A percentile compares a stretch with the other conserved stretches of the same genome.
phyloP scores from a whole-genome alignment of 1,140 invertebrate species.

The Drosophila littoralis region DNA sequence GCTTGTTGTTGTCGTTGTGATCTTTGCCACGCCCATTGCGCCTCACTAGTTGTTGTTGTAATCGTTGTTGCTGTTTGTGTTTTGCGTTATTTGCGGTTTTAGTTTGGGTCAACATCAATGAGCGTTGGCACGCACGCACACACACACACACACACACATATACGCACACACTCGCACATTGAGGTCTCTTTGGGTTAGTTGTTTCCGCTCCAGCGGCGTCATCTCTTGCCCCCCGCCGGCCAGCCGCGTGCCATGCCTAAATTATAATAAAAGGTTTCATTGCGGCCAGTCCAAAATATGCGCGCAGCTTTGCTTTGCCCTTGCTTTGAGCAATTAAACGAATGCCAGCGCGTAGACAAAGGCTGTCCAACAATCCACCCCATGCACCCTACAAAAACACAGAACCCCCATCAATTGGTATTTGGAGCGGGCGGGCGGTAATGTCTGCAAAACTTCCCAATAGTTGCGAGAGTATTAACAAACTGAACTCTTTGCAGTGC shows the following conservation, averaged over 20 bases:
- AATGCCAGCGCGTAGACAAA: constrained; percentile 52
- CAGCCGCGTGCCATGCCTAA: constrained; percentile 62
- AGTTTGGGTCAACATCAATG: constrained; percentile 77
- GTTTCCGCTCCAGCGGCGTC: constrained; percentile 59
- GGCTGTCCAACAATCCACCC: neutral
- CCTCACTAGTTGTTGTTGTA: constrained; percentile 20
- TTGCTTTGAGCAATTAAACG: constrained; percentile 69
- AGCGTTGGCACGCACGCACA: constrained; percentile 56
- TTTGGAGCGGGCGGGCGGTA: neutral
- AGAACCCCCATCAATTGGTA: constrained; percentile 35
- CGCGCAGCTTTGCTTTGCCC: constrained; percentile 41
- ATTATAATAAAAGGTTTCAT: constrained; percentile 79
- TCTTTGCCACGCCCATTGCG: constrained; percentile 29
- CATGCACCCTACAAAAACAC: neutral
- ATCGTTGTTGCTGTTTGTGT: constrained; percentile 51
- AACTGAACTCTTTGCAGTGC: constrained; percentile 20
- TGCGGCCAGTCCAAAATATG: constrained; percentile 57
- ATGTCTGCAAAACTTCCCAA: constrained; percentile 19
- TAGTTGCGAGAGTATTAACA: constrained; percentile 35
- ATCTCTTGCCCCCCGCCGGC: constrained; percentile 2
- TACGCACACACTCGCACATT: constrained; percentile 8
- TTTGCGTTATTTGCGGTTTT: constrained; percentile 78
- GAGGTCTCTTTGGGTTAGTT: constrained; percentile 38
- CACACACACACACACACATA: neutral
- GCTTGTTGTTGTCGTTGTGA: constrained; percentile 28